phyloP scores from a whole-genome alignment of 2,888 invertebrate species.

The Lydus trimaculatus region DNA sequence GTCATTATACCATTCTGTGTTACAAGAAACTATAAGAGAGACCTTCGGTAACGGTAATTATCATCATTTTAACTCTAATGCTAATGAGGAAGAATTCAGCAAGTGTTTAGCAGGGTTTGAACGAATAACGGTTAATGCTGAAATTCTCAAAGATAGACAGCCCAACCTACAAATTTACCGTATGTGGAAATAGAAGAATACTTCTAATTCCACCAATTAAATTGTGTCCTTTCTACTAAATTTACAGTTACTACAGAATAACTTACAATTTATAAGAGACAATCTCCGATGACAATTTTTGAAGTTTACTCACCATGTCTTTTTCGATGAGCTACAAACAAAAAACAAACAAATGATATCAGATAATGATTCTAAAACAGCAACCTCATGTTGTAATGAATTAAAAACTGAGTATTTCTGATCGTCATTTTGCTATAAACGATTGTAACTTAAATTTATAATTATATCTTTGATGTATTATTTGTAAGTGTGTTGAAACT shows the following conservation, averaged over 20 bases:
- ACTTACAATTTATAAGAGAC: background rate
- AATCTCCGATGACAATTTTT: background rate
- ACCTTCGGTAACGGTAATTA: background rate
- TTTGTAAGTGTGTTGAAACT: slow-evolving; percentile 20
- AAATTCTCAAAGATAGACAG: too few relatives aligned
- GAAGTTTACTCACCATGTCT: slow-evolving; percentile 24
- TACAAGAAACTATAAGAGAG: background rate
- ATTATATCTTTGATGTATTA: slow-evolving; percentile 24
- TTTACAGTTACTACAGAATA: background rate
- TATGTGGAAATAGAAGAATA: too few relatives aligned
- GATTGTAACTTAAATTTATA: slow-evolving; percentile 7
- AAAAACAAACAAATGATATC: slow-evolving; percentile 5
- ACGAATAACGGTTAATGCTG: too few relatives aligned
- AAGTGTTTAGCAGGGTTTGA: too few relatives aligned
- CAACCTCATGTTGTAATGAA: slow-evolving; percentile 9
- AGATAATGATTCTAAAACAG: background rate
- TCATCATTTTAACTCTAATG: background rate
- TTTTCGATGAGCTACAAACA: slow-evolving; percentile 26
- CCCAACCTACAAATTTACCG: too few relatives aligned
- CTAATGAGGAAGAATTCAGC: too few relatives aligned
- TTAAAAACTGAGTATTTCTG: slow-evolving; percentile 9
- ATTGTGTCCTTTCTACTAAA: background rate
- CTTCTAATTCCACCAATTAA: too few relatives aligned
- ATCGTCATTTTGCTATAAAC: background rate
- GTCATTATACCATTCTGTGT: background rate